phyloP scores from a whole-genome alignment of 2,113 vertebrate species.

The Mohoua ochrocephala region DNA sequence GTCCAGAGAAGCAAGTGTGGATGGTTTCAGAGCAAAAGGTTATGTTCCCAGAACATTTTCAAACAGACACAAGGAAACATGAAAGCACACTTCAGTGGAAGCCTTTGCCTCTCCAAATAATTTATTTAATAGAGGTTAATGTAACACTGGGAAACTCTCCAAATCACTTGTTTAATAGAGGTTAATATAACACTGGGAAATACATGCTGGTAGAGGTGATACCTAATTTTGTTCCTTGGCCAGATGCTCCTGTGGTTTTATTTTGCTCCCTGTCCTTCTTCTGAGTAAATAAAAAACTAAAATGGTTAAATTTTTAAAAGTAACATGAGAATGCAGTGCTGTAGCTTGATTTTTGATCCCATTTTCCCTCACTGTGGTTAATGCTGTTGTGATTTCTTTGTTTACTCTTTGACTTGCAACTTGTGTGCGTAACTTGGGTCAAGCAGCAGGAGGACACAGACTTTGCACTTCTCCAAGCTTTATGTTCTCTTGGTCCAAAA shows the following conservation, averaged over 20 bases:
- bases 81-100: background rate
- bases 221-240: background rate
- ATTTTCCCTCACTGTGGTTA: background rate
- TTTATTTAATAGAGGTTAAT: background rate
- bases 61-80: background rate
- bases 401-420: background rate
- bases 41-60: background rate
- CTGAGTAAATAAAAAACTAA: background rate
- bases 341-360: background rate
- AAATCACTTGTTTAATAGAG: background rate
- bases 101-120: background rate
- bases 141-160: background rate
- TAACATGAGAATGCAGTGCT: background rate
- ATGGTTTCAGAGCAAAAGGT: background rate
- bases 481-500: background rate
- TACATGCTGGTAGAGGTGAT: background rate
- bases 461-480: background rate
- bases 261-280: background rate
- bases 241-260: background rate
- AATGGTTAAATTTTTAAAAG: background rate
- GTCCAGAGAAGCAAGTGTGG: background rate
- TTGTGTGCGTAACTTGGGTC: background rate
- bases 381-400: background rate
- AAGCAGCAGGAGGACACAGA: background rate
- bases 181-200: background rate